A percentile compares a stretch with the other conserved stretches of the same genome.
Evolutionary conservation across 2,888 invertebrate genomes (phyloP).

Genomic region (Bombyx huttoni): DNA sequence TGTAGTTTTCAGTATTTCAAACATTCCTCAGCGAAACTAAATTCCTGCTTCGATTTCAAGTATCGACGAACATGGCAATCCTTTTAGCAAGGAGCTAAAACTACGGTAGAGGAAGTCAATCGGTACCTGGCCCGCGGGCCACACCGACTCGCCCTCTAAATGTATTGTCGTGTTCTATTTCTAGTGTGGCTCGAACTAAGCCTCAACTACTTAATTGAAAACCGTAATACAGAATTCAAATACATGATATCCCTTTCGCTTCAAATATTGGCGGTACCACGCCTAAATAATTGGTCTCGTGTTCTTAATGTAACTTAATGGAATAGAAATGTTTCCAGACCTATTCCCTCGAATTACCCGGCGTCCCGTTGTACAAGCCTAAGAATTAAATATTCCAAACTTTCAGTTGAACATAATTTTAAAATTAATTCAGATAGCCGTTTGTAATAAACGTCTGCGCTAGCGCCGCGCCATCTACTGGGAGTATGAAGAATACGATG

Average conservation of each 20-base stretch:
- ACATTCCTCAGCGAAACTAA: neutral
- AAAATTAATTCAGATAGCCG: conserved; percentile 60
- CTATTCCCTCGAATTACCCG: neutral
- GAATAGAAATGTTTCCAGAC: conserved; percentile 13
- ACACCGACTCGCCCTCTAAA: conserved; percentile 30
- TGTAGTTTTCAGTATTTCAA: neutral
- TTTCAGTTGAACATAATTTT: conserved; percentile 33
- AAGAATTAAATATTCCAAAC: conserved; percentile 8
- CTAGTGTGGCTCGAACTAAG: conserved; percentile 55
- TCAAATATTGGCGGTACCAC: conserved; percentile 41
- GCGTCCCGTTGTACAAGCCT: conserved; percentile 2
- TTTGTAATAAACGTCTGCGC: conserved; percentile 64
- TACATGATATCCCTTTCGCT: conserved; percentile 62
- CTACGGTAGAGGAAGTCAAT: conserved; percentile 52
- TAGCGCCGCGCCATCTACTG: conserved; percentile 59
- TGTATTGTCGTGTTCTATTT: conserved; percentile 63
- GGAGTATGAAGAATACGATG: conserved; percentile 69
- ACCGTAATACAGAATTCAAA: conserved; percentile 58
- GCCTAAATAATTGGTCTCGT: conserved; percentile 39
- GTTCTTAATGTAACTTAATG: conserved; percentile 26
- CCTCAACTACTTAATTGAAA: conserved; percentile 67
- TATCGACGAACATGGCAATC: conserved; percentile 65
- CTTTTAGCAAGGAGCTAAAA: conserved; percentile 63
- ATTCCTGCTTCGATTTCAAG: conserved; percentile 22
- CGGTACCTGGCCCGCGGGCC: conserved; percentile 16